A percentile compares a stretch with the other conserved stretches of the same genome.
phyloP scores from a whole-genome alignment of 2,888 invertebrate species.

The Drosophila macrospina region DNA sequence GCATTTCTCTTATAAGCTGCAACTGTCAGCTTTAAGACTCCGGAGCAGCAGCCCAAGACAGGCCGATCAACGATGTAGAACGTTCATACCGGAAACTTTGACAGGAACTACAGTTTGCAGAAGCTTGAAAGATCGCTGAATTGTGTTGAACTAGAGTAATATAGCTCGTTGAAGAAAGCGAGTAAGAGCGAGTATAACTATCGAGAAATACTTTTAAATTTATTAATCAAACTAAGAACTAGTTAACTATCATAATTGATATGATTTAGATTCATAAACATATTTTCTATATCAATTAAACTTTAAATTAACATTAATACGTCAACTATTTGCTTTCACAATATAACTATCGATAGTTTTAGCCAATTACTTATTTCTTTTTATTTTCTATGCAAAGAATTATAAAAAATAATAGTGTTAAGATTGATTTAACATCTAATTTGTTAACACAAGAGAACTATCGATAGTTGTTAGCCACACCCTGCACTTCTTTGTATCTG shows the following conservation, averaged over 20 bases:
- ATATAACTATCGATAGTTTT: too few relatives aligned
- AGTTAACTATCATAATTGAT: neutral
- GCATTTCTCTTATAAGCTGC: conserved; percentile 27
- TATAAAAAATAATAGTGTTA: too few relatives aligned
- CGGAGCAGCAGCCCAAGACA: conserved; percentile 36
- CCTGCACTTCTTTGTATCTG: neutral
- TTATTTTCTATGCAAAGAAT: too few relatives aligned
- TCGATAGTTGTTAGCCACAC: neutral
- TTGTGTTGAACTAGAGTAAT: conserved; percentile 3
- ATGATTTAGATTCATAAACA: neutral
- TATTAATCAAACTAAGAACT: neutral
- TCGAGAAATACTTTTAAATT: neutral
- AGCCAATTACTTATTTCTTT: too few relatives aligned
- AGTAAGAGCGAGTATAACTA: neutral
- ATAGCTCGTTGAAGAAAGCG: too few relatives aligned
- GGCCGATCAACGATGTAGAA: conserved; percentile 53
- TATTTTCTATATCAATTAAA: too few relatives aligned
- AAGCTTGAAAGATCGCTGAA: conserved; percentile 20
- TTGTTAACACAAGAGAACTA: too few relatives aligned
- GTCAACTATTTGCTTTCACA: too few relatives aligned
- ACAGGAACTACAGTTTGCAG: conserved; percentile 47
- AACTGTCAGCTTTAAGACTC: conserved; percentile 35
- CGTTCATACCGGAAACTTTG: conserved; percentile 35
- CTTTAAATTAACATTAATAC: too few relatives aligned
- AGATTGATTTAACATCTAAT: neutral